Base-by-base conservation (phyloP, 2,888 invertebrate species). In the Liposcelis brunnea region DNA sequence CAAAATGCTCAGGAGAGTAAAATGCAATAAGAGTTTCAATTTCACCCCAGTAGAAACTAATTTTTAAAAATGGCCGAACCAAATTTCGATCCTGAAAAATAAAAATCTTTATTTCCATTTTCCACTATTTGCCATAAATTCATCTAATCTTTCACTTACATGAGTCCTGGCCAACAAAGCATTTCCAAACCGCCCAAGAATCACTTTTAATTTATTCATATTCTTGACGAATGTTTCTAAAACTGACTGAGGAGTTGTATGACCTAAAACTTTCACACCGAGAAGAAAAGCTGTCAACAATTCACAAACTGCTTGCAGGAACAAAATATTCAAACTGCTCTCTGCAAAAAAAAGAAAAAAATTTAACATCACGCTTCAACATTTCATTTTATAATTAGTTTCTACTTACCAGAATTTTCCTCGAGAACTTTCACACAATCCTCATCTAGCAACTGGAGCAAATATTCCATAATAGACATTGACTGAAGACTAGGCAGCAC, bases 51-150 rank as follows among this genome's bases (percentile, higher is more conserved):
- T 19, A 18, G 6, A 18, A 19, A 21, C 40, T 15, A 5, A 19
- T n/a, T 12, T 21, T 16, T 21, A 40, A 19, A 21, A 40, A 40
- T 14, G 40, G 40, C 40, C 21, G 40, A 16, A 40, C 21, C 12
- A 40, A 19, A 10, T 21, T 19, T 18, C 40, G 15, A 40, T 40
- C 40, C 40, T 40, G 16, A 40, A 40, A 19, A 40, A 40, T 5
- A 40, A 15, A 35, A 15, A 7, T 35, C 5, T 35, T 10, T 14
- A 7, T 6, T 35, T 15, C 35, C 10, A 35, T 35, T 35, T 35
- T 16, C 10, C 35, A 32, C n/a, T n/a, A 32, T 10, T 32, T 32
- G 32, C 32, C 10, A 32, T 32, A n/a, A n/a, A 32, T 32, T 32
- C n/a, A 11, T 10, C n/a, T 15, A 18, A 40, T 15, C 4, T 19